Evolutionary conservation across 2,797 vertebrate species (phyloP).

Genomic region (Pteronotus mesoamericanus): DNA sequence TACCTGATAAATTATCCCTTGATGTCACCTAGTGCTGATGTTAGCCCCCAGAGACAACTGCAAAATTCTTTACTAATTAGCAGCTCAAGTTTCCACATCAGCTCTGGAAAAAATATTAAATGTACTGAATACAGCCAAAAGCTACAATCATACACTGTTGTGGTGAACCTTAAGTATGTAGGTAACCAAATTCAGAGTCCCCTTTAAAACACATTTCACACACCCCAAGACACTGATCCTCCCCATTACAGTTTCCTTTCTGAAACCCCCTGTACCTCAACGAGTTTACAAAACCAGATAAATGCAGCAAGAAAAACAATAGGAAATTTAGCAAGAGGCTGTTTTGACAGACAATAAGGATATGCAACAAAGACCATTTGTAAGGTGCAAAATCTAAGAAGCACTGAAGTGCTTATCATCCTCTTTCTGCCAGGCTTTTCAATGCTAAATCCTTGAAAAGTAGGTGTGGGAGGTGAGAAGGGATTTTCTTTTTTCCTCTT

Average conservation of each 20-base stretch:
- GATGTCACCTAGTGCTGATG: neutral
- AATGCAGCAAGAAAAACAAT: conserved; percentile 46
- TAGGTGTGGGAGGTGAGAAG: neutral
- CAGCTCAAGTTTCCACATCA: neutral
- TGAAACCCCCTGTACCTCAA: neutral
- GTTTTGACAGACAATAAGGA: conserved; percentile 30
- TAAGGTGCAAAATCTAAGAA: neutral
- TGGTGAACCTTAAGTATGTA: neutral
- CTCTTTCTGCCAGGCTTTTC: neutral
- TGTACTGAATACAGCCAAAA: neutral
- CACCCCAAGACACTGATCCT: neutral
- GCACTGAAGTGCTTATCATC: neutral
- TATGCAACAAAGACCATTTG: conserved; percentile 17
- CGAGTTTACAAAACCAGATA: conserved; percentile 50
- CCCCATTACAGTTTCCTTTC: neutral
- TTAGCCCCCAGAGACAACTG: neutral
- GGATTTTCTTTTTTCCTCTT: neutral
- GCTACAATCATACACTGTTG: neutral
- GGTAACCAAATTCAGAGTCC: neutral
- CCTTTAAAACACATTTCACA: neutral
- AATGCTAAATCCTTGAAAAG: neutral
- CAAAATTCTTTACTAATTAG: conserved; percentile 26
- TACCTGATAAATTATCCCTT: neutral
- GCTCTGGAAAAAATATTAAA: neutral
- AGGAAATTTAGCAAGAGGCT: conserved; percentile 51